Conservation (phyloP, 2,888 invertebrate species). For the Spodoptera picta region DNA sequence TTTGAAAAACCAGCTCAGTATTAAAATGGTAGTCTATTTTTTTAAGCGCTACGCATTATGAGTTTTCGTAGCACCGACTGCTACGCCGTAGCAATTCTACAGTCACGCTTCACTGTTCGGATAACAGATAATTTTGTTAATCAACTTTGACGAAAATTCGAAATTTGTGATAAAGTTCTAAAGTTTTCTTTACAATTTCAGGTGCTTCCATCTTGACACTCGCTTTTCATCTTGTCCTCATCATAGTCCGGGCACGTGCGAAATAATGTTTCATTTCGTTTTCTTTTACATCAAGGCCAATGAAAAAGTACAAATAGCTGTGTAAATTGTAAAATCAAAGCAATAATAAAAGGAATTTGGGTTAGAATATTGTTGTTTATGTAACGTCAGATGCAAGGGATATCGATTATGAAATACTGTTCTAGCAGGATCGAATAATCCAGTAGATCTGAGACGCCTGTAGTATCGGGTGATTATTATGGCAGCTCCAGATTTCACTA, state of each 20-base stretch:
- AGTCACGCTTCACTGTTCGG: background rate
- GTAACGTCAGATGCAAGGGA: background rate
- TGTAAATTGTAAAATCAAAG: background rate
- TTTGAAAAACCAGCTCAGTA: background rate
- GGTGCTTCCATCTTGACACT: too few relatives aligned
- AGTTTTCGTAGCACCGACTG: background rate
- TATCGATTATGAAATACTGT: constrained; percentile 2
- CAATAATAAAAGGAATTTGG: background rate
- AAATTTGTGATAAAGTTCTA: too few relatives aligned
- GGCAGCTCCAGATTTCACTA: constrained; percentile 11
- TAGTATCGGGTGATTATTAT: constrained; percentile 12
- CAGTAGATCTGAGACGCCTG: constrained; percentile 2
- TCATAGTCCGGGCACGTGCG: too few relatives aligned
- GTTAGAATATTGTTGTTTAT: too few relatives aligned
- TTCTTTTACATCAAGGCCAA: too few relatives aligned
- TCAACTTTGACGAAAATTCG: too few relatives aligned
- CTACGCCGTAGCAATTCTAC: constrained; percentile 28
- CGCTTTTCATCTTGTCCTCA: too few relatives aligned
- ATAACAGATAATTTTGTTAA: too few relatives aligned
- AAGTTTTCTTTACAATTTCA: too few relatives aligned
- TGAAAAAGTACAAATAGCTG: too few relatives aligned
- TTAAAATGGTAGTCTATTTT: background rate
- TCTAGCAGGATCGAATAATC: background rate
- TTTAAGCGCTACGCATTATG: background rate
- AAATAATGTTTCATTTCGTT: too few relatives aligned